These are phyloP conservation scores for Odontamblyopus lacepedii DNA, from an alignment of 2,797 vertebrate genomes.

Conservation along the genomic window DNA sequence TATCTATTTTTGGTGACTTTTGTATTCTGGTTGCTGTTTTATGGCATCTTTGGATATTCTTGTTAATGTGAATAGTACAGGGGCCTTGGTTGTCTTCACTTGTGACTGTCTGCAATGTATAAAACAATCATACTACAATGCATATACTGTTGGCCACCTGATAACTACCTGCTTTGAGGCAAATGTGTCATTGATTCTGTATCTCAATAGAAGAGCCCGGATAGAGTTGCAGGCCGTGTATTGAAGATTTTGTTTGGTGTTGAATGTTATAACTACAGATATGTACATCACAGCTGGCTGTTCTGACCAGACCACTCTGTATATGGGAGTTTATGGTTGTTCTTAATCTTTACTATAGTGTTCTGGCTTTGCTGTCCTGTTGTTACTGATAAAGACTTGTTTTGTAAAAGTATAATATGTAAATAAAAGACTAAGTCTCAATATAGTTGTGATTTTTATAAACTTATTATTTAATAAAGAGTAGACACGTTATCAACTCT, in stretches of 20 bases:
- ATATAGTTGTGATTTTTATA: conserved; percentile 1
- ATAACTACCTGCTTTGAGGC: conserved; percentile 82
- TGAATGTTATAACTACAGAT: conserved; percentile 69
- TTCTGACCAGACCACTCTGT: conserved; percentile 59
- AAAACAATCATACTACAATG: conserved; percentile 82
- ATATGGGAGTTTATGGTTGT: conserved; percentile 64
- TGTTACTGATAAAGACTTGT: conserved; percentile 53
- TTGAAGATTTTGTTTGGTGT: conserved; percentile 57
- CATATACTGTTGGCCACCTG: conserved; percentile 84
- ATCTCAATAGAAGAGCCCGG: conserved; percentile 83
- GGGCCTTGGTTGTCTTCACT: conserved; percentile 85
- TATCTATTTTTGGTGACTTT: conserved; percentile 86
- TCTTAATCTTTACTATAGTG: conserved; percentile 65
- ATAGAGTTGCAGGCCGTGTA: conserved; percentile 53
- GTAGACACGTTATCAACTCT: neutral
- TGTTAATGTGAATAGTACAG: conserved; percentile 91
- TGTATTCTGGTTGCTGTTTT: conserved; percentile 74
- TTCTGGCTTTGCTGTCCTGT: conserved; percentile 71
- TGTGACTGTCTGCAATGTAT: conserved; percentile 87
- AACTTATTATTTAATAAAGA: neutral
- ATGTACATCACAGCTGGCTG: conserved; percentile 55
- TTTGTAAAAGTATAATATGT: conserved; percentile 72
- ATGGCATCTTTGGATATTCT: conserved; percentile 90
- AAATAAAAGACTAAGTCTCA: conserved; percentile 62
- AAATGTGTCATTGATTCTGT: conserved; percentile 89